Percentiles rank a stretch among this genome's conserved stretches.
phyloP scores from a whole-genome alignment of 2,797 vertebrate genomes.

The Semaprochilodus insignis region DNA sequence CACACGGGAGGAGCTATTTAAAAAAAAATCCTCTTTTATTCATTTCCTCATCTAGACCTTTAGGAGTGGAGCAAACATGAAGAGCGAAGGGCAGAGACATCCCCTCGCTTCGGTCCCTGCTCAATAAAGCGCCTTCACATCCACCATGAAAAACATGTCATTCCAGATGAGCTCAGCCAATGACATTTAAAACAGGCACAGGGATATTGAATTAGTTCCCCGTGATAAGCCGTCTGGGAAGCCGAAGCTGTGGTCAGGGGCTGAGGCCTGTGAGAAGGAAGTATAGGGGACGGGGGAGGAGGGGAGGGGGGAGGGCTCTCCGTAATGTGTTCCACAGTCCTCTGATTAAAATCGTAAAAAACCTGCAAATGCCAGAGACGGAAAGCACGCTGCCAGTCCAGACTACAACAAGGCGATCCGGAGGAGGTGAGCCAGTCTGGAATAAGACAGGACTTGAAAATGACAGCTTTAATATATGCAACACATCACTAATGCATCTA shows the following conservation, averaged over 20 bases:
- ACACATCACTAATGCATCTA: background rate
- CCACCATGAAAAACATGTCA: slow-evolving; percentile 81
- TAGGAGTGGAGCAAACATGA: slow-evolving; percentile 65
- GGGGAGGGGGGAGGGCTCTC: slow-evolving; percentile 16
- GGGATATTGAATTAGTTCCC: slow-evolving; percentile 83
- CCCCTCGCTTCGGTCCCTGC: slow-evolving; percentile 57
- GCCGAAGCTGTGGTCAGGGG: slow-evolving; percentile 63
- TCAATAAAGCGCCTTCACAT: slow-evolving; percentile 78
- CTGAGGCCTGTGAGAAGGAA: slow-evolving; percentile 24
- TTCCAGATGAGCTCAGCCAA: slow-evolving; percentile 79
- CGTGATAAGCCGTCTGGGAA: slow-evolving; percentile 75
- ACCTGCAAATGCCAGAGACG: slow-evolving; percentile 52
- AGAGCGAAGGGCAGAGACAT: slow-evolving; percentile 53
- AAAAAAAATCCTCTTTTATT: slow-evolving; percentile 63
- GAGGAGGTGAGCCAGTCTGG: background rate
- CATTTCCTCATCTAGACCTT: slow-evolving; percentile 71
- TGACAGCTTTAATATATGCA: too few relatives aligned
- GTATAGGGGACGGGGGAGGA: background rate
- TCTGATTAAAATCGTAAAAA: slow-evolving; percentile 67
- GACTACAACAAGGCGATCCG: slow-evolving; percentile 21
- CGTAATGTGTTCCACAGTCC: slow-evolving; percentile 62
- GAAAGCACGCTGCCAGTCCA: slow-evolving; percentile 45
- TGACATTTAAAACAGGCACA: slow-evolving; percentile 84
- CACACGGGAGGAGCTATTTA: slow-evolving; percentile 60
- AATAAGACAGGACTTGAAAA: background rate